phyloP scores from a whole-genome alignment of 92 coral and sea anemone species.

The Epizoanthus stellaris region DNA sequence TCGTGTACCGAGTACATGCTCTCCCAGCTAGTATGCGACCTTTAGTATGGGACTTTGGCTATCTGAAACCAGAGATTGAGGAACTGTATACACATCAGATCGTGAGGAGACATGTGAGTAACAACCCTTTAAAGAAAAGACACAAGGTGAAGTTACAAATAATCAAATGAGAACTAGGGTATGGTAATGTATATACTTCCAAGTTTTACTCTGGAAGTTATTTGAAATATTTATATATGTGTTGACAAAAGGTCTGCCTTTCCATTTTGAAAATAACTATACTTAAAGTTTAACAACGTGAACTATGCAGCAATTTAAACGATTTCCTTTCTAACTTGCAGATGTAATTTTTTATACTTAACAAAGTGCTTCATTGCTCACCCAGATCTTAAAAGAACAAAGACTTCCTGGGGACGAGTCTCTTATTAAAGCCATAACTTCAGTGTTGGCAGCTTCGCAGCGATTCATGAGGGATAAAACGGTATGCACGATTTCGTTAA shows the following conservation, averaged over 20 bases:
- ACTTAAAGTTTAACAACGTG: no score
- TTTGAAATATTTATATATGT: not conserved
- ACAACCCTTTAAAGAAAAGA: no score
- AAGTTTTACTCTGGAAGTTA: not conserved
- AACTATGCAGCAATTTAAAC: no score
- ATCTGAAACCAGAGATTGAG: slow-evolving; percentile 78
- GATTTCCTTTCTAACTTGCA: no score
- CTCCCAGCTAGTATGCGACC: slow-evolving; percentile 86
- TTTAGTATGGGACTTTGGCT: slow-evolving; percentile 90
- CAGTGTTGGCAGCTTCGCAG: slow-evolving; percentile 83
- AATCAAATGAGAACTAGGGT: not conserved
- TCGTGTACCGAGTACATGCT: slow-evolving; percentile 86
- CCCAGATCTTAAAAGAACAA: slow-evolving; percentile 26
- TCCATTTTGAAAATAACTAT: no score
- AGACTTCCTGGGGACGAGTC: slow-evolving; percentile 60
- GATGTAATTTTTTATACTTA: no score
- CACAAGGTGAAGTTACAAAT: no score
- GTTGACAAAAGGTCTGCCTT: no score
- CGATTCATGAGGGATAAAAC: slow-evolving; percentile 84
- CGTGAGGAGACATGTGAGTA: slow-evolving; percentile 76
- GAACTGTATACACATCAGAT: slow-evolving; percentile 73
- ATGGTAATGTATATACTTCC: not conserved
- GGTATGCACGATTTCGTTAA: slow-evolving; percentile 42
- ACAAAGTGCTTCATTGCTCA: not conserved
- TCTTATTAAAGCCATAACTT: slow-evolving; percentile 67